Base-by-base conservation (phyloP, 1,140 invertebrate species). In the Daktulosphaira vitifoliae region DNA sequence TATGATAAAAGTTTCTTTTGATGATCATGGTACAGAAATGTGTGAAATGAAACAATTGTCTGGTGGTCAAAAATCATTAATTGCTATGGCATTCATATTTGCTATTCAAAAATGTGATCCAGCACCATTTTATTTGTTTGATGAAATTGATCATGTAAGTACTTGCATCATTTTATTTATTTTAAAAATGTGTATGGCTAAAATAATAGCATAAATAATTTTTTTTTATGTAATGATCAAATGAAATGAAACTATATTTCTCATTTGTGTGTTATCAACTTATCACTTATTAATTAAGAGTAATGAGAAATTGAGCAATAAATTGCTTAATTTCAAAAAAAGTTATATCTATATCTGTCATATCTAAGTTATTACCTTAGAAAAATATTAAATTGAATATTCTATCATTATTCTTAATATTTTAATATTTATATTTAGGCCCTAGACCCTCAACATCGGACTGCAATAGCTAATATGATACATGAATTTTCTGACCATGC, bases 71-170 rank as follows among this genome's bases (percentile, higher is more conserved):
- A 99, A 99, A 77, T 98, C 95, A 16, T 78, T 99, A 0, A 96
- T 99, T 0, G 97, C 97, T 9, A 77, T 99, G 15, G 95, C 92
- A 1, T 77, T 99, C 3, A 99, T 99, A 71, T 99, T 99, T 78
- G 94, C 97, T 50, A 99, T 99, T 74, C 97, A 99, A 81, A 98
- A 98, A 77, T 99, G 96, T 78, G 96, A 99, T 78, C 96, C 96
- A 1, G 96, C 97, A 1, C 97, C 96, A 0, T 99, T 99, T 78
- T 99, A 99, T 77, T 79, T 99, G 8, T 99, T 99, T 78, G 96
- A 99, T 79, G 96, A 99, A 81, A 98, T 99, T 70, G 94, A 97
- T 81, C 92, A 96, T 78, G 91, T 90, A 74, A 72, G 44, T n/a
- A n/a, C n/a, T 33, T 33, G 29, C 11, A 6, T 5, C 5, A 6